A percentile compares a stretch with the other conserved stretches of the same genome.
These are phyloP conservation scores for Artemisiospiza belli DNA, from an alignment of 2,113 vertebrate species.

Conservation along the genomic window DNA sequence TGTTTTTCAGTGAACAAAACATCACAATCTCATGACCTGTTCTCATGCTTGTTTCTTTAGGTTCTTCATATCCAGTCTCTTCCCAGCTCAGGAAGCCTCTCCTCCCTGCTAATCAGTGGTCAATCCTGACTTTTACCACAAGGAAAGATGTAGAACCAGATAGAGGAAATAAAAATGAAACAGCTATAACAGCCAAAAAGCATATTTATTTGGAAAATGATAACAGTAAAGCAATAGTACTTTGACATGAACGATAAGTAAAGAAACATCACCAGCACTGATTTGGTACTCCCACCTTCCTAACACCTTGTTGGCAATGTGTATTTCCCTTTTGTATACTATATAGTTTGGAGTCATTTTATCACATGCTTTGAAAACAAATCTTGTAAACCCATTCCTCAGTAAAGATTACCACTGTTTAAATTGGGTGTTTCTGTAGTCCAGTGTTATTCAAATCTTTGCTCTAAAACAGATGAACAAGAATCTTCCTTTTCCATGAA, in stretches of 20 bases:
- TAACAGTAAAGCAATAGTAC: not conserved
- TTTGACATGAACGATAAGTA: not conserved
- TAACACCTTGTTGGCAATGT: not conserved
- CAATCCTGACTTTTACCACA: not conserved
- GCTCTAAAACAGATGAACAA: not conserved
- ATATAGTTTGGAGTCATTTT: not conserved
- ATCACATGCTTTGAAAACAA: not conserved
- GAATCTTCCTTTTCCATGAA: not conserved
- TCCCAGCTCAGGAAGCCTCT: not conserved
- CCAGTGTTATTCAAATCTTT: not conserved
- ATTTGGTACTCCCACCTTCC: not conserved
- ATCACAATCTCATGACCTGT: not conserved
- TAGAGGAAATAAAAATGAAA: not conserved
- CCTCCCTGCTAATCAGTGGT: not conserved
- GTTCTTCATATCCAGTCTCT: not conserved
- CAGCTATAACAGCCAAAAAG: not conserved
- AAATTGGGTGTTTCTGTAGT: not conserved
- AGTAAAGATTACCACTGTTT: not conserved
- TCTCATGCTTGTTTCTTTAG: not conserved
- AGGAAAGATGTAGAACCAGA: not conserved
- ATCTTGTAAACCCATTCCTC: not conserved
- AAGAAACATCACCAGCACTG: not conserved
- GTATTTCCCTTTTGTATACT: not conserved
- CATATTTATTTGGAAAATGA: not conserved
- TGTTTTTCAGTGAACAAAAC: not conserved